Base-by-base conservation (phyloP, 2,113 vertebrate genomes). In the Syrrhaptes paradoxus region DNA sequence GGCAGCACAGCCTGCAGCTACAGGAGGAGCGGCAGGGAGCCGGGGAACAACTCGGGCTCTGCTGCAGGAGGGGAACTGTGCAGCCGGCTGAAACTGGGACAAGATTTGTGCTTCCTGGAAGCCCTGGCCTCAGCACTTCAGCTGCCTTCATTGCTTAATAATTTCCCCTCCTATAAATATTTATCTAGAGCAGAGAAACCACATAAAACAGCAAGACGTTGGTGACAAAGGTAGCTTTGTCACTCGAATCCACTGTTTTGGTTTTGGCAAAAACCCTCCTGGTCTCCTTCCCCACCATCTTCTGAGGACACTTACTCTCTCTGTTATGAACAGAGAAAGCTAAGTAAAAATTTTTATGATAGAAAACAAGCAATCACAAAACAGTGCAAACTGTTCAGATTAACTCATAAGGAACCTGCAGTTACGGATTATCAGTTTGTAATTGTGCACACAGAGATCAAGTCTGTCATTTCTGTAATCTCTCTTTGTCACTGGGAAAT, bases 141-240 rank as follows among this genome's bases (percentile, higher is more conserved):
- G 36, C 73, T 81, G 13, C 78, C 71, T 95, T 94, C 22, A 38
- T 79, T 93, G 74, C 79, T 84, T 71, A 79, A 86, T 63, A 66
- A 96, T 93, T 95, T 97, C 87, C 79, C 28, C 38, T 90, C 75
- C 75, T 78, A 88, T 93, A 93, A 94, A 96, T 95, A 97, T 94
- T 92, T 87, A 89, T 88, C 59, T 54, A 46, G 57, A 93, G 73
- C 45, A 90, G 61, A 90, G 41, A 46, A 90, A 93, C 46, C 41
- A 43, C 20, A 87, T 89, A 93, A 93, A 93, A 32, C 55, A 84
- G 63, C 13, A 84, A 75, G 54, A 72, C 85, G 62, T 1, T 91
- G 54, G 82, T 94, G 86, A 85, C 73, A 95, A 93, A 89, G 32
- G 72, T 81, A 74, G 51, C 72, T 48, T 81, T 61, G 65, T 71